These are phyloP conservation scores for Euplexia lucipara DNA, from an alignment of 2,888 invertebrate species.

Conservation along the genomic window DNA sequence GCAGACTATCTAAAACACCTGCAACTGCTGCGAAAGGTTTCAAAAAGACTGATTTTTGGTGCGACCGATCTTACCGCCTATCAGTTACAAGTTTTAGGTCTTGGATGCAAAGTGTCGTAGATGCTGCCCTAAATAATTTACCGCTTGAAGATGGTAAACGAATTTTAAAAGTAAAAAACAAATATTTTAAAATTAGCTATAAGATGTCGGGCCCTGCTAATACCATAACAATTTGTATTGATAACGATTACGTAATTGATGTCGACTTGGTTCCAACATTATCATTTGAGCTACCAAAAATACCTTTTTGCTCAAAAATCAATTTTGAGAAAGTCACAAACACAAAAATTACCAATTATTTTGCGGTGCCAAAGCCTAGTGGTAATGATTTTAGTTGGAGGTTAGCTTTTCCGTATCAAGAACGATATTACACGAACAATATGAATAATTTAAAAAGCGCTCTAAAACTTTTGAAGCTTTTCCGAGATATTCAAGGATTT, in stretches of 20 bases:
- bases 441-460: constrained; percentile 78
- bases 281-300: constrained; percentile 72
- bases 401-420: constrained; percentile 80
- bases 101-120: constrained; percentile 81
- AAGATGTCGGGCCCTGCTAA: constrained; percentile 80
- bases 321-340: constrained; percentile 68
- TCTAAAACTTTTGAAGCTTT: constrained; percentile 76
- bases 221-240: constrained; percentile 73
- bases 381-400: constrained; percentile 78
- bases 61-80: constrained; percentile 70
- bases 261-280: constrained; percentile 81
- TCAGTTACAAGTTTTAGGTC: constrained; percentile 73
- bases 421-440: constrained; percentile 72
- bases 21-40: constrained; percentile 73
- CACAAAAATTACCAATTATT: constrained; percentile 70
- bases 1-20: constrained; percentile 73
- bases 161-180: constrained; percentile 68
- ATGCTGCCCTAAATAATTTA: constrained; percentile 71
- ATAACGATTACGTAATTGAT: constrained; percentile 73
- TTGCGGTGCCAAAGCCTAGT: constrained; percentile 80
- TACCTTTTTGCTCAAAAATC: constrained; percentile 69
- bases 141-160: constrained; percentile 69
- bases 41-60: constrained; percentile 75
- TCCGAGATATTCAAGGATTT: constrained; percentile 79
- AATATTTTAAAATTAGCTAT: constrained; percentile 67